These are phyloP conservation scores for Bujurquina vittata DNA, from an alignment of 2,113 vertebrate genomes.

Conservation along the genomic window DNA sequence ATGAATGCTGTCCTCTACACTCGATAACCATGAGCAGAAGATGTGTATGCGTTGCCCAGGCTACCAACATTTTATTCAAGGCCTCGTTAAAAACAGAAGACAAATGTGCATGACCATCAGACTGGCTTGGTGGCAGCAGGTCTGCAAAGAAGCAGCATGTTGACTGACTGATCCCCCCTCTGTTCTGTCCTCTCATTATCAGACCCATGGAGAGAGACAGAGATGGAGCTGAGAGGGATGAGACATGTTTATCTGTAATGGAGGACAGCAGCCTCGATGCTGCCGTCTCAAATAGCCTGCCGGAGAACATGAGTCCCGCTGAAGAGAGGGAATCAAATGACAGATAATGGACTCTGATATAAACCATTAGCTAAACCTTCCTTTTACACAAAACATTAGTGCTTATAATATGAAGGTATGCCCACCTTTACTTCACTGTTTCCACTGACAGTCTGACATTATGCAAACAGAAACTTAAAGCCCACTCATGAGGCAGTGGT, in stretches of 20 bases:
- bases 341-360: constrained; percentile 46
- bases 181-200: constrained; percentile 38
- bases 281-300: constrained; percentile 61
- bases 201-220: constrained; percentile 28
- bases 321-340: constrained; percentile 61
- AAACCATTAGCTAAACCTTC: constrained; percentile 41
- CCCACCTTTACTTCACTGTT: not conserved
- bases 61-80: not conserved
- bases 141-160: constrained; percentile 27
- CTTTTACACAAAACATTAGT: constrained; percentile 7
- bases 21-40: not conserved
- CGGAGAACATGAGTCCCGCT: constrained; percentile 60
- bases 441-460: not conserved
- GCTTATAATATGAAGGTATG: constrained; percentile 2
- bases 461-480: not conserved
- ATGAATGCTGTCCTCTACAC: not conserved
- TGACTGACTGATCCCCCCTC: constrained; percentile 36
- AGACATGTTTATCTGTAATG: constrained; percentile 59
- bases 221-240: constrained; percentile 31
- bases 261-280: constrained; percentile 47
- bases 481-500: not conserved
- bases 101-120: not conserved
- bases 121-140: not conserved
- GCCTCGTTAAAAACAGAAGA: not conserved
- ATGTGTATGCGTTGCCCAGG: not conserved